Base-by-base conservation (phyloP, 2,888 invertebrate genomes). In the Folsomia candida region DNA sequence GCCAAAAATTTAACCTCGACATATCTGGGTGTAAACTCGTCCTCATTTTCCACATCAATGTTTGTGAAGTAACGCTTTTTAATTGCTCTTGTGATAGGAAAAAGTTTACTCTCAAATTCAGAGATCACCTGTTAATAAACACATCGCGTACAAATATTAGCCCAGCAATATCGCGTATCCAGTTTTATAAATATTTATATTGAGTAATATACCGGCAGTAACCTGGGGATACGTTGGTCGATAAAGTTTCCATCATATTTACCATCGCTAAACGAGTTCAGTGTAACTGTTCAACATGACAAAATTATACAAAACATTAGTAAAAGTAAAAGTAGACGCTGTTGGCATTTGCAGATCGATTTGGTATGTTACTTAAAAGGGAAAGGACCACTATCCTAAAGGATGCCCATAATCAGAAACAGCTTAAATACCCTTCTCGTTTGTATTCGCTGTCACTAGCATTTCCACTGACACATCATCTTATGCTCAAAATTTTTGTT, bases 191-290 rank as follows among this genome's bases (percentile, higher is more conserved):
- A n/a, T n/a, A n/a, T n/a, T n/a, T n/a, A n/a, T n/a, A n/a, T n/a
- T n/a, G n/a, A n/a, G n/a, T n/a, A 37, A 37, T 14, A 9, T 14
- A 37, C 78, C 60, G 81, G 81, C 26, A 81, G 76, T 51, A 81
- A 76, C 67, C 79, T 72, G 54, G 81, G 81, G 58, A 81, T 62
- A 27, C 80, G 72, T 66, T 80, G 80, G 69, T 81, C 80, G 69
- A 81, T 75, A 76, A 81, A 81, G 67, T 80, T 79, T 64, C 81
- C 81, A 75, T 81, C 81, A 74, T 80, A 81, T 63, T 76, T 76
- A n/a, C 81, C 54, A 72, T 79, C 80, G 74, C 77, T 79, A 72
- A 81, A 79, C 22, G 80, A 76, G 73, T 81, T 81, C 69, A 81
- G 63, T 51, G 80, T 81, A 63, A 81, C 81, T 81, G 69, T 51